Conservation (phyloP, 2,888 invertebrate species). For the Macrophya annulata region DNA sequence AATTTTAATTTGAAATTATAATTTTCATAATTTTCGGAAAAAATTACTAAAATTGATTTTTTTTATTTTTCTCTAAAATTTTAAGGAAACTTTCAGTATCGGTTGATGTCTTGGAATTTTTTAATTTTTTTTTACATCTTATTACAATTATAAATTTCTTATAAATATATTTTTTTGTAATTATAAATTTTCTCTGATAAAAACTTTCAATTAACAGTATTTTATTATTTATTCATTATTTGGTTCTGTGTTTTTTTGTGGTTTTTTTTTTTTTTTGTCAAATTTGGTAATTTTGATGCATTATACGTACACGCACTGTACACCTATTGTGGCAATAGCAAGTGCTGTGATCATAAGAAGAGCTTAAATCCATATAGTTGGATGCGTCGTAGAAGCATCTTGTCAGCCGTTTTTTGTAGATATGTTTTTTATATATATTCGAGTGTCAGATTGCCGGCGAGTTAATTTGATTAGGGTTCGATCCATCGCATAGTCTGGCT, state of each 20-base stretch:
- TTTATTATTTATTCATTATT: background rate
- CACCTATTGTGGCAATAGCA: background rate
- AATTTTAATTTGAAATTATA: no score
- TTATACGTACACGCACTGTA: background rate
- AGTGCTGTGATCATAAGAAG: background rate
- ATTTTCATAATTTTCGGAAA: no score
- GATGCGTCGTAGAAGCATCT: background rate
- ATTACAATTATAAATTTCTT: no score
- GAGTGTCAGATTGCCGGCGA: constrained; percentile 54
- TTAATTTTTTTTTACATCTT: no score
- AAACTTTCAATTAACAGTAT: no score
- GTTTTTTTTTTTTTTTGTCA: no score
- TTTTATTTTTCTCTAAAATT: no score
- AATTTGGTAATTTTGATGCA: background rate
- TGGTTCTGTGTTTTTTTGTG: background rate
- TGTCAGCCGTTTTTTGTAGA: background rate
- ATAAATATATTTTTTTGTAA: no score
- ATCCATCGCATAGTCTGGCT: constrained; percentile 46
- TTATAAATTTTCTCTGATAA: no score
- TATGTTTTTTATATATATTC: constrained; percentile 7
- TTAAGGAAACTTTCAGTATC: no score
- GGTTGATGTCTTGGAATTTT: no score
- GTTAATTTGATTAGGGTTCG: constrained; percentile 58
- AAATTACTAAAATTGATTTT: no score
- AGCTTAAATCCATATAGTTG: background rate